These are phyloP conservation scores for Spinibarbus caldwelli DNA, from an alignment of 2,797 vertebrate genomes.

Conservation along the genomic window DNA sequence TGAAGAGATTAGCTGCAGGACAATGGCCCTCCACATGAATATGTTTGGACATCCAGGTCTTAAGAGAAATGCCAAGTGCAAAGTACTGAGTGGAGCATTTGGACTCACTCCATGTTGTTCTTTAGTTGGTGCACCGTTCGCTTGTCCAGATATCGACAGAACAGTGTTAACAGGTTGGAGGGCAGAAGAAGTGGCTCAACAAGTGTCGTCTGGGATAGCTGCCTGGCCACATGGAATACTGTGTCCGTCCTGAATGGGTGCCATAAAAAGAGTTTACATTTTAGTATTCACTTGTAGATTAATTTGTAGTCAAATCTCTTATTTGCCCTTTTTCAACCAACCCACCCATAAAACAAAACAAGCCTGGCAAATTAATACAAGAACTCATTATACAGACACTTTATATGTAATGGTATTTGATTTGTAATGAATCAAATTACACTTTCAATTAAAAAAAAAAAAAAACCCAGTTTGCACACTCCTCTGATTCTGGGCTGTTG, in stretches of 20 bases:
- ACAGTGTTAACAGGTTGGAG: conserved; percentile 91
- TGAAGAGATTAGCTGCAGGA: background rate
- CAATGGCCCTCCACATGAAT: background rate
- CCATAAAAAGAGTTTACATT: background rate
- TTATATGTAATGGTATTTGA: too few species aligned
- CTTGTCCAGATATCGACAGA: conserved; percentile 95
- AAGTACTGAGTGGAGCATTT: background rate
- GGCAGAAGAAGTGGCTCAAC: conserved; percentile 92
- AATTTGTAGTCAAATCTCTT: too few species aligned
- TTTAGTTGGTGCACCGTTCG: conserved; percentile 88
- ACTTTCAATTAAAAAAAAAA: too few species aligned
- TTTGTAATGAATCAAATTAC: too few species aligned
- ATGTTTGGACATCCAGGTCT: background rate
- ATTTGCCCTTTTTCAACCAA: too few species aligned
- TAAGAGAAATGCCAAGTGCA: background rate
- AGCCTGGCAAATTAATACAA: too few species aligned
- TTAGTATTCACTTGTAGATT: too few species aligned
- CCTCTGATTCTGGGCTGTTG: too few species aligned
- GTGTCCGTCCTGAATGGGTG: conserved; percentile 82
- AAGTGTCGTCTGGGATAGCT: conserved; percentile 85
- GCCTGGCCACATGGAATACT: conserved; percentile 89
- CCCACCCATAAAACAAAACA: too few species aligned
- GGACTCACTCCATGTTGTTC: conserved; percentile 91
- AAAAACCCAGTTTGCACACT: too few species aligned
- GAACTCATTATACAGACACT: too few species aligned